These are phyloP conservation scores for Delichon dasypus DNA, from an alignment of 2,797 vertebrate species.

Conservation along the genomic window DNA sequence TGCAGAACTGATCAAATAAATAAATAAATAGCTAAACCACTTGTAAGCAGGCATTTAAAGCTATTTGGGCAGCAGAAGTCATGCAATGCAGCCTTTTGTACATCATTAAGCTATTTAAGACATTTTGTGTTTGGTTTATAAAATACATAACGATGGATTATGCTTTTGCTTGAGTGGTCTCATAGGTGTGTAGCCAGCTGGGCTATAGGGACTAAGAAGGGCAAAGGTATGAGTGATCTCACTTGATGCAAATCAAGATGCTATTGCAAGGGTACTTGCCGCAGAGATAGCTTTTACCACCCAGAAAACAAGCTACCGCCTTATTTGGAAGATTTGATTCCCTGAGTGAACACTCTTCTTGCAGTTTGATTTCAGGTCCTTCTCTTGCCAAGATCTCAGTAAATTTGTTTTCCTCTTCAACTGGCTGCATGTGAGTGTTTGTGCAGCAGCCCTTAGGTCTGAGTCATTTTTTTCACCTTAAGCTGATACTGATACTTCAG, in stretches of 20 bases:
- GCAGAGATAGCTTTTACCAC: neutral
- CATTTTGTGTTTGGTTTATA: neutral
- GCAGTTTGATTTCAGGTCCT: too few relatives aligned
- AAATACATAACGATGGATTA: neutral
- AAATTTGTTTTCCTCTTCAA: neutral
- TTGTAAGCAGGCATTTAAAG: neutral
- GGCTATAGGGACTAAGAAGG: neutral
- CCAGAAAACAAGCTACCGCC: neutral
- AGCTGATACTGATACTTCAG: neutral
- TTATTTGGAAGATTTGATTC: neutral
- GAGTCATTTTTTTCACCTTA: neutral
- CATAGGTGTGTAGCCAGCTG: neutral
- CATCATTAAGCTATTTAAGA: neutral
- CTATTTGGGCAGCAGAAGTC: accelerated
- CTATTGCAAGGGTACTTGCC: neutral
- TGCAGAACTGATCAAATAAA: neutral
- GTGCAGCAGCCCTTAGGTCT: neutral
- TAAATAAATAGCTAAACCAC: neutral
- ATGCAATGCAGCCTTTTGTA: neutral
- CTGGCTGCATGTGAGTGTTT: neutral
- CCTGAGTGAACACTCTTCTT: accelerated
- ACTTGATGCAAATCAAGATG: neutral
- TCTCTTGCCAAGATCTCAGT: neutral
- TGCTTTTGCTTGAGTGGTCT: neutral
- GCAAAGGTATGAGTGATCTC: neutral